Evolutionary conservation across 2,888 invertebrate species (phyloP).

Genomic region (Epinotia demarniana): DNA sequence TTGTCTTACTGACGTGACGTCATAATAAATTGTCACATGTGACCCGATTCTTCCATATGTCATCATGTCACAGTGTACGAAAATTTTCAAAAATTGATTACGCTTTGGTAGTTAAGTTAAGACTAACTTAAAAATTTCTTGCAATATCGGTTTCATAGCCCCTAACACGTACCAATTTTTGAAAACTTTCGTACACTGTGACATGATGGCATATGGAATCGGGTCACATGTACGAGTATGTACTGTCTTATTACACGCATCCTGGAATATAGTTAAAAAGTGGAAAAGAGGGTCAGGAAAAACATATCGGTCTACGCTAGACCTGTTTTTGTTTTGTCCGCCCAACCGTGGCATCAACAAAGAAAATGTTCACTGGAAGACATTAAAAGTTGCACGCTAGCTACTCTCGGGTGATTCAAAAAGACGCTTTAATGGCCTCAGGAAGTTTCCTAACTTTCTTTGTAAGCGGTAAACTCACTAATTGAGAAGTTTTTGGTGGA

Average conservation of each 20-base stretch:
- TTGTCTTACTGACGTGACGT: no score
- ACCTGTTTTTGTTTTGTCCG: constrained; percentile 57
- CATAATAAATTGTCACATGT: no score
- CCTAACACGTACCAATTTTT: no score
- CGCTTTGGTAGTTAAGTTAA: no score
- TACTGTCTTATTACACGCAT: not conserved
- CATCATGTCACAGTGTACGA: no score
- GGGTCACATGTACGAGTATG: no score
- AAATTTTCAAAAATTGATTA: no score
- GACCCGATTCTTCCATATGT: no score
- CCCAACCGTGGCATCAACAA: constrained; percentile 59
- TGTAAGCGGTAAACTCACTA: constrained; percentile 64
- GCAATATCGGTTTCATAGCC: no score
- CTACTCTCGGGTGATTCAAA: constrained; percentile 59
- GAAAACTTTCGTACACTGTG: no score
- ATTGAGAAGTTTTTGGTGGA: constrained; percentile 62
- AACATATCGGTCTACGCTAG: constrained; percentile 8
- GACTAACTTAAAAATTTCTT: no score
- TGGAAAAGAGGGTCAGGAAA: constrained; percentile 11
- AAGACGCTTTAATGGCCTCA: constrained; percentile 64
- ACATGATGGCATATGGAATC: no score
- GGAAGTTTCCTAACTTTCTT: constrained; percentile 62
- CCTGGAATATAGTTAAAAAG: not conserved
- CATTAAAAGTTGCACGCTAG: constrained; percentile 74
- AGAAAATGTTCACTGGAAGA: constrained; percentile 63